These are phyloP conservation scores for Leptoclinus maculatus DNA, from an alignment of 2,797 vertebrate genomes.

Conservation along the genomic window DNA sequence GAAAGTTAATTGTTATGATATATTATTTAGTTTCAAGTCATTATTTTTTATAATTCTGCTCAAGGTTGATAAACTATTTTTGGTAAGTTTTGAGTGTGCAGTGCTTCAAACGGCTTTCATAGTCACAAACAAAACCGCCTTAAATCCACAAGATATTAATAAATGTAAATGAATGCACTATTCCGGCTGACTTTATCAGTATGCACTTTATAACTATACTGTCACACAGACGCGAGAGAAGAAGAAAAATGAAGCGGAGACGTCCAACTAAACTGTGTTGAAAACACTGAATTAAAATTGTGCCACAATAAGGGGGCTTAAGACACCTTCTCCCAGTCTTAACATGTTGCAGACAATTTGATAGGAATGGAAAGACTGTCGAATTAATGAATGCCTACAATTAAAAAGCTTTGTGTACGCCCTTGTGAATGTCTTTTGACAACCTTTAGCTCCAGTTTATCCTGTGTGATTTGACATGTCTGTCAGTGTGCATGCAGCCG, in stretches of 20 bases:
- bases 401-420: slow-evolving; percentile 70
- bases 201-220: slow-evolving; percentile 21
- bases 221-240: slow-evolving; percentile 4
- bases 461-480: slow-evolving; percentile 77
- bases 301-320: slow-evolving; percentile 54
- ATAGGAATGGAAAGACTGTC: slow-evolving; percentile 71
- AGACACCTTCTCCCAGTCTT: slow-evolving; percentile 61
- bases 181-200: slow-evolving; percentile 29
- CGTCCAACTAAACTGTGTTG: slow-evolving; percentile 18
- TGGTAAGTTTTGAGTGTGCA: background rate
- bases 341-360: slow-evolving; percentile 67
- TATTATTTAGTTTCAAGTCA: slow-evolving; percentile 17
- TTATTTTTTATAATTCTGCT: slow-evolving; percentile 31
- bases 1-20: slow-evolving; percentile 13
- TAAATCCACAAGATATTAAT: slow-evolving; percentile 41
- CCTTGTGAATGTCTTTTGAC: slow-evolving; percentile 76
- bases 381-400: slow-evolving; percentile 79
- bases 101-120: slow-evolving; percentile 1
- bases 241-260: slow-evolving; percentile 16
- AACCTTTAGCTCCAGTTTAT: slow-evolving; percentile 79
- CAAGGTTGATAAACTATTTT: background rate
- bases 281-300: slow-evolving; percentile 38
- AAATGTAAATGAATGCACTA: slow-evolving; percentile 45
- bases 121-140: slow-evolving; percentile 3
- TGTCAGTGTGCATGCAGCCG: slow-evolving; percentile 73